phyloP scores from a whole-genome alignment of 2,797 vertebrate species.

The Mycteria americana region DNA sequence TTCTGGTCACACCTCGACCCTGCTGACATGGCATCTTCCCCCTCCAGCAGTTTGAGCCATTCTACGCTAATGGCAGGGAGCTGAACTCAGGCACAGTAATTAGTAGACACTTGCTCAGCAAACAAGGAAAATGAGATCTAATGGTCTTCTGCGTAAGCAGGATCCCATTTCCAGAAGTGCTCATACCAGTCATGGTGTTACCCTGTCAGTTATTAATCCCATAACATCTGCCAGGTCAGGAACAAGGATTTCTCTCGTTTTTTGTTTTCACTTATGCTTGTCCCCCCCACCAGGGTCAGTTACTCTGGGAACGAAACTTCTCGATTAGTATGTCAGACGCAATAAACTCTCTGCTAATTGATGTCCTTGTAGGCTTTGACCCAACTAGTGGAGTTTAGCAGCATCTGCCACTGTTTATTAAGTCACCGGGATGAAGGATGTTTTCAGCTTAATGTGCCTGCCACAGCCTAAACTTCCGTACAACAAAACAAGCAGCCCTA shows the following conservation, averaged over 20 bases:
- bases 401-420: conserved; percentile 67
- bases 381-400: conserved; percentile 20
- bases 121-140: not conserved
- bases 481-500: not conserved
- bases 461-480: not conserved
- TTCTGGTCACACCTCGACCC: not conserved
- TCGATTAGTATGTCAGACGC: conserved; percentile 58
- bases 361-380: conserved; percentile 42
- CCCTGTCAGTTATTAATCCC: not conserved
- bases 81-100: not conserved
- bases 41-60: not conserved
- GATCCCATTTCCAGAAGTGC: not conserved
- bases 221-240: not conserved
- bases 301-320: conserved; percentile 33
- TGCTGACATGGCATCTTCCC: not conserved
- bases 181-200: not conserved
- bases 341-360: conserved; percentile 55
- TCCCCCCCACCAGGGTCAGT: not conserved
- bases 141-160: not conserved
- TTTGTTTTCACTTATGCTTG: conserved; percentile 19
- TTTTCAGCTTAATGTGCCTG: not conserved
- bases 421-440: conserved; percentile 1
- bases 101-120: not conserved
- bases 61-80: not conserved
- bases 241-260: not conserved